Percentiles rank a stretch among this genome's conserved stretches.
These are phyloP conservation scores for Andrena chrysosceles DNA, from an alignment of 2,888 invertebrate genomes.

Conservation along the genomic window DNA sequence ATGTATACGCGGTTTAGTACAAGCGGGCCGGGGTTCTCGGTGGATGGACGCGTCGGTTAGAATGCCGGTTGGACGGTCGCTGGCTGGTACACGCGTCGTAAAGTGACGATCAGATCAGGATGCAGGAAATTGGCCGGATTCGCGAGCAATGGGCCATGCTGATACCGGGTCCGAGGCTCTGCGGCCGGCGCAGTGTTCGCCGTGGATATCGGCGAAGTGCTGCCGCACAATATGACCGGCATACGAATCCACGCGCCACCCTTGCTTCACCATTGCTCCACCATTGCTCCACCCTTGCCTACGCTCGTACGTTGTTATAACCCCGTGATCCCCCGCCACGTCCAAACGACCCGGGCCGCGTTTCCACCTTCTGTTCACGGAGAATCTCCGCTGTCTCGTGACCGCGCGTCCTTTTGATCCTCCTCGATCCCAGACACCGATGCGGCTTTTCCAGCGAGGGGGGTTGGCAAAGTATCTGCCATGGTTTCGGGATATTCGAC, in stretches of 20 bases:
- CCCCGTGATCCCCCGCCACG: constrained; percentile 26
- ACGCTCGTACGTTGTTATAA: constrained; percentile 17
- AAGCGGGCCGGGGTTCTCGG: constrained; percentile 54
- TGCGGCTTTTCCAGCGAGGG: neutral
- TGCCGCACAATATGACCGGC: constrained; percentile 59
- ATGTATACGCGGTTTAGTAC: constrained; percentile 54
- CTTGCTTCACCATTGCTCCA: neutral
- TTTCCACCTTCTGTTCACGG: constrained; percentile 45
- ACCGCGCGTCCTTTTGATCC: constrained; percentile 19
- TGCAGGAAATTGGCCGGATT: constrained; percentile 84
- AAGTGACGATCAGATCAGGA: constrained; percentile 84
- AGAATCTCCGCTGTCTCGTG: constrained; percentile 28
- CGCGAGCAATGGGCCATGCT: constrained; percentile 84
- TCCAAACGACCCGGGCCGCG: constrained; percentile 15
- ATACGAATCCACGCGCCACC: constrained; percentile 25
- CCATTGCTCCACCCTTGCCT: neutral
- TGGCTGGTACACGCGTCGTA: constrained; percentile 81
- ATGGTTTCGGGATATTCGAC: constrained; percentile 20
- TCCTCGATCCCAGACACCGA: constrained; percentile 18
- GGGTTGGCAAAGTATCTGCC: neutral
- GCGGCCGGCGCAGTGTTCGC: constrained; percentile 59
- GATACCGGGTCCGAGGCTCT: constrained; percentile 76
- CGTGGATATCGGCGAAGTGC: constrained; percentile 72
- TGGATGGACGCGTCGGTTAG: constrained; percentile 63
- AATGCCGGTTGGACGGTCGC: constrained; percentile 59